These are phyloP conservation scores for Mactromeris polynyma DNA, from an alignment of 2,888 invertebrate genomes.

Conservation along the genomic window DNA sequence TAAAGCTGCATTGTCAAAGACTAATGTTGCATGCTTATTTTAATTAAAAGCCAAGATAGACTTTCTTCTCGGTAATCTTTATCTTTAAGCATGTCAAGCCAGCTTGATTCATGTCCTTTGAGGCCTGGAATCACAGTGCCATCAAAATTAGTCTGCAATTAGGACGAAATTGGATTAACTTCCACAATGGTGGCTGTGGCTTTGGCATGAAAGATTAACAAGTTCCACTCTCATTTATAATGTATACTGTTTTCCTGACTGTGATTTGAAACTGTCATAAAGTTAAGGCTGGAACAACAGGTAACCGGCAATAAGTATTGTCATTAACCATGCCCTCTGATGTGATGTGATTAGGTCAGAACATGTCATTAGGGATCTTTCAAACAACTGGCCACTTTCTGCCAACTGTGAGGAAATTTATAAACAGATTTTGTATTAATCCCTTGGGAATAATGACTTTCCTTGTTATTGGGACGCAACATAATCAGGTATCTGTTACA, in stretches of 20 bases:
- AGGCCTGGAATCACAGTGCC: slow-evolving; percentile 25
- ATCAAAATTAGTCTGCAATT: slow-evolving; percentile 46
- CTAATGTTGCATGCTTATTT: slow-evolving; percentile 17
- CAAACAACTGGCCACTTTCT: neutral
- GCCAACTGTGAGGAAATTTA: neutral
- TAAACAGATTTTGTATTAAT: neutral
- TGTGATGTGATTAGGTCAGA: neutral
- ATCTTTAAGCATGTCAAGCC: slow-evolving; percentile 16
- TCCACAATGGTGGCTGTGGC: slow-evolving; percentile 27
- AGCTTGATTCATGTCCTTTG: slow-evolving; percentile 45
- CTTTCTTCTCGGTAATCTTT: neutral
- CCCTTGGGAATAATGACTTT: neutral
- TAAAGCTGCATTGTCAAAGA: slow-evolving; percentile 15
- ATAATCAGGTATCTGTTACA: neutral
- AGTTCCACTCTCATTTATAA: slow-evolving; percentile 52
- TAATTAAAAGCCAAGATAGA: slow-evolving; percentile 7
- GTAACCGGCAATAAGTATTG: neutral
- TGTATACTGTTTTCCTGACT: slow-evolving; percentile 47
- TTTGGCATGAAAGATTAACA: slow-evolving; percentile 16
- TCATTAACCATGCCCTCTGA: slow-evolving; percentile 14
- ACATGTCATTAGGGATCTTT: slow-evolving; percentile 1
- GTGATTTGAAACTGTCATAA: slow-evolving; percentile 64
- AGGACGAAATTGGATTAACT: slow-evolving; percentile 58
- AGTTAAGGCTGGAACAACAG: slow-evolving; percentile 32
- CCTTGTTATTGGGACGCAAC: neutral